Percentiles rank a stretch among this genome's conserved stretches.
Conservation (phyloP, 2,113 vertebrate genomes). For the Rhinoptilus africanus region DNA sequence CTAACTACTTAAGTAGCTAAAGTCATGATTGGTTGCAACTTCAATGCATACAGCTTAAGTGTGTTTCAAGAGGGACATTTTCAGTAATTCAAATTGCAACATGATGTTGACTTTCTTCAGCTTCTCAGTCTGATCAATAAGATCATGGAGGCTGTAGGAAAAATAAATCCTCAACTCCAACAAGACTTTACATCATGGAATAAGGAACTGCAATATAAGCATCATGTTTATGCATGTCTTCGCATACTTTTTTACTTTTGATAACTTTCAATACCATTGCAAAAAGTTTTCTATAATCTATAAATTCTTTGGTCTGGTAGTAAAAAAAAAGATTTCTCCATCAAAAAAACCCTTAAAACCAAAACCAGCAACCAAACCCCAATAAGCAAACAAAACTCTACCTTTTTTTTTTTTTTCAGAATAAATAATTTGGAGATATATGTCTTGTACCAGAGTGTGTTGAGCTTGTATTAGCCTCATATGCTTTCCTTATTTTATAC, state of each 20-base stretch:
- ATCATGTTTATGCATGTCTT: too few relatives aligned
- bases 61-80: neutral
- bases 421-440: neutral
- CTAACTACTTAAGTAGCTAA: neutral
- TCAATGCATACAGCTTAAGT: neutral
- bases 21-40: neutral
- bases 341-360: neutral
- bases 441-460: neutral
- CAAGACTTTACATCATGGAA: neutral
- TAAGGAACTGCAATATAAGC: neutral
- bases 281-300: neutral
- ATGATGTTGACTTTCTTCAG: neutral
- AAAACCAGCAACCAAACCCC: neutral
- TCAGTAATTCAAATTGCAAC: neutral
- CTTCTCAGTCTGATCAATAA: neutral
- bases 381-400: neutral
- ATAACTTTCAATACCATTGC: neutral
- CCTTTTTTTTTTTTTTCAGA: neutral
- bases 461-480: neutral
- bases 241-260: neutral
- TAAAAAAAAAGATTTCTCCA: neutral
- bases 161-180: neutral
- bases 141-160: neutral
- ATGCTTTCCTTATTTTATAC: neutral
- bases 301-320: neutral